phyloP scores from a whole-genome alignment of 2,113 vertebrate genomes.

The Macrotis lagotis region DNA sequence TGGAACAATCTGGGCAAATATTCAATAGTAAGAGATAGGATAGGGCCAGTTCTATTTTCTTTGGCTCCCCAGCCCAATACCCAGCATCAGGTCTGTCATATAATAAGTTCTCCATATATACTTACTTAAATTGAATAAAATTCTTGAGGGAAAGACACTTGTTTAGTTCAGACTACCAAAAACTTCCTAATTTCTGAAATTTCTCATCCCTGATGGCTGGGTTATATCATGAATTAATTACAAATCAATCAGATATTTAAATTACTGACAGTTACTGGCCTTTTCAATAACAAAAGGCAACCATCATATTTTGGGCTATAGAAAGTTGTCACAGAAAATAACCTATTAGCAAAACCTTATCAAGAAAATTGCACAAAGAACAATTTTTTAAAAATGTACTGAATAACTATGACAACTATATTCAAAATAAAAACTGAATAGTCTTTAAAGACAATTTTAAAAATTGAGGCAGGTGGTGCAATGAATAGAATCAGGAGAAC shows the following conservation, averaged over 20 bases:
- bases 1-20: too few relatives aligned
- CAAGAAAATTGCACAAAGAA: neutral
- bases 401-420: slow-evolving; percentile 12
- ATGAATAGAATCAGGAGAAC: too few relatives aligned
- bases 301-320: neutral
- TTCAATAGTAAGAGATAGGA: too few relatives aligned
- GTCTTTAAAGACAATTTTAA: neutral
- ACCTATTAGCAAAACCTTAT: neutral
- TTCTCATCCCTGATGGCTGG: neutral
- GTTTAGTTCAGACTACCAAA: neutral
- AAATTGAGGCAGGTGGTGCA: too few relatives aligned
- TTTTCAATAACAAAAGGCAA: neutral
- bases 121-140: neutral
- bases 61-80: too few relatives aligned
- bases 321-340: neutral
- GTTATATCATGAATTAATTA: neutral
- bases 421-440: slow-evolving; percentile 16
- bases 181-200: neutral
- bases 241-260: neutral
- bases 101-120: neutral
- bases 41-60: too few relatives aligned
- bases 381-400: neutral
- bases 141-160: neutral
- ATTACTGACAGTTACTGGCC: neutral
- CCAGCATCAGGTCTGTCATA: too few relatives aligned